phyloP scores from a whole-genome alignment of 1,140 invertebrate species.

The Musca vetustissima region DNA sequence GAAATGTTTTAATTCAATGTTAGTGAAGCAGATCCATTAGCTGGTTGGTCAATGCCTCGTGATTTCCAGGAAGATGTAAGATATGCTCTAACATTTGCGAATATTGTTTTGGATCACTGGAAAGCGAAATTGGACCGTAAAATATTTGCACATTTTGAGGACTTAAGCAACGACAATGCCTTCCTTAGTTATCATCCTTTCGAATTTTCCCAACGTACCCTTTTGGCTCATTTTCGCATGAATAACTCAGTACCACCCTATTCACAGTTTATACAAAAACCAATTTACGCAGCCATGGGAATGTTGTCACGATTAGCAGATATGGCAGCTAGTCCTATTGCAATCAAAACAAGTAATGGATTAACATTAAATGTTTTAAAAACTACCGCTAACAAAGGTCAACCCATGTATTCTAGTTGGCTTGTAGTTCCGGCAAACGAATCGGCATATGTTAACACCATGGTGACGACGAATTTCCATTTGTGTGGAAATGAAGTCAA shows the following conservation, averaged over 20 bases:
- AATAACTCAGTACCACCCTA: conserved; percentile 56
- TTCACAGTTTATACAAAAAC: conserved; percentile 59
- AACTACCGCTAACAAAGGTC: not conserved
- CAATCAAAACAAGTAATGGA: not conserved
- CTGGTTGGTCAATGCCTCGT: conserved; percentile 56
- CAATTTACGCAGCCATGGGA: conserved; percentile 56
- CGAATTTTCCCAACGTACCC: conserved; percentile 57
- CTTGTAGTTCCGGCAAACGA: conserved; percentile 11
- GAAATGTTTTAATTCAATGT: not conserved
- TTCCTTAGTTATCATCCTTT: conserved; percentile 59
- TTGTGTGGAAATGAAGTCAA: conserved; percentile 26
- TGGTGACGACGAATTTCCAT: not conserved
- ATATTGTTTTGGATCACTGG: conserved; percentile 54
- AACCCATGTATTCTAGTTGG: conserved; percentile 27
- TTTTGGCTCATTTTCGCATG: conserved; percentile 59
- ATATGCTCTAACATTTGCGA: conserved; percentile 55
- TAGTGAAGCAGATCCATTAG: conserved; percentile 59
- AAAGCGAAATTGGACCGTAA: conserved; percentile 41
- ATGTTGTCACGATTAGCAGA: conserved; percentile 56
- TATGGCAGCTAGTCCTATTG: conserved; percentile 39
- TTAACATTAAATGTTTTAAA: conserved; percentile 18
- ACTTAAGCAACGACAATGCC: conserved; percentile 59
- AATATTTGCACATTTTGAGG: conserved; percentile 44
- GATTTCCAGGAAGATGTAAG: conserved; percentile 56
- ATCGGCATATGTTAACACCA: not conserved